These are phyloP conservation scores for Mythimna impura DNA, from an alignment of 2,888 invertebrate species.

Conservation along the genomic window DNA sequence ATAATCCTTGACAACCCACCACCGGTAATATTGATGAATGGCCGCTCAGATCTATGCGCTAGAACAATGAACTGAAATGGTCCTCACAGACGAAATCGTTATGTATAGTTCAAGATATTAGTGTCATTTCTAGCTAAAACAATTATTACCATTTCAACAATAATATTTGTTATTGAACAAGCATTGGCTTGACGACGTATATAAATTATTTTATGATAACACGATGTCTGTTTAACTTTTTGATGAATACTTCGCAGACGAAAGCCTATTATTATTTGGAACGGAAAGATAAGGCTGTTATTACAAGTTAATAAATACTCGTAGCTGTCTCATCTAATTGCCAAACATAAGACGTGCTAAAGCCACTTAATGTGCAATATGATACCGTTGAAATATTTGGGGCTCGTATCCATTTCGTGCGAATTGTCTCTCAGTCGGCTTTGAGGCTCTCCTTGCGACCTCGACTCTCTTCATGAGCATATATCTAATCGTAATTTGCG, in stretches of 20 bases:
- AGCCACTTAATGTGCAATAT: conserved; percentile 10
- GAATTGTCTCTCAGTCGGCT: conserved; percentile 4
- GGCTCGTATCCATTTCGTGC: conserved; percentile 4
- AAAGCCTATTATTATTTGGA: neutral
- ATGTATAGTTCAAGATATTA: neutral
- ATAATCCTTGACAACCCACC: conserved; percentile 24
- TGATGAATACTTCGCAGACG: neutral
- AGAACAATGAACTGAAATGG: neutral
- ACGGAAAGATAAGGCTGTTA: neutral
- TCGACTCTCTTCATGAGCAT: conserved; percentile 29
- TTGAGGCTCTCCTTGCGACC: conserved; percentile 6
- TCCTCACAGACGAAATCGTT: neutral
- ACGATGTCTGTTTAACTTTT: conserved; percentile 5
- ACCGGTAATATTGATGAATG: conserved; percentile 53
- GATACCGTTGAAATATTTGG: conserved; percentile 35
- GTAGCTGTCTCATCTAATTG: conserved; percentile 12
- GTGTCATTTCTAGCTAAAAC: neutral
- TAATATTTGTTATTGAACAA: conserved; percentile 9
- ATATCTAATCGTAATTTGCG: conserved; percentile 31
- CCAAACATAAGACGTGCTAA: neutral
- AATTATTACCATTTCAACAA: neutral
- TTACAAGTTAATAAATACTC: conserved; percentile 17
- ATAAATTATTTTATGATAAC: conserved; percentile 9
- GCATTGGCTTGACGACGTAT: neutral
- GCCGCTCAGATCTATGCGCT: neutral